phyloP scores from a whole-genome alignment of 1,140 invertebrate species.

The Paraescarpia echinospica region DNA sequence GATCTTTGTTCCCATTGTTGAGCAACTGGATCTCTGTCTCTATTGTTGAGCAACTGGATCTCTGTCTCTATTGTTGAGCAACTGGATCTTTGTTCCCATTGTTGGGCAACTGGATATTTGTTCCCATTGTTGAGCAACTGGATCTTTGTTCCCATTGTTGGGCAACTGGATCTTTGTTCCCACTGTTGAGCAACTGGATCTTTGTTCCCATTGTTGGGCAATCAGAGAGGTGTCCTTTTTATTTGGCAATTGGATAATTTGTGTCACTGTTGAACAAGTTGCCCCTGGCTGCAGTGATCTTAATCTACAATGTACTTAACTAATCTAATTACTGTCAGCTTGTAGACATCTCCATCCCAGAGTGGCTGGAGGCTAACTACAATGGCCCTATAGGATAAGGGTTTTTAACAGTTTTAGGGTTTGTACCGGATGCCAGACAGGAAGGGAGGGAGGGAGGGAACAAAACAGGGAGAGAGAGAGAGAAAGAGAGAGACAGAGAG shows the following conservation, averaged over 20 bases:
- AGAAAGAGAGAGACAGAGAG: too few relatives aligned
- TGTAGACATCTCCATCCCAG: background rate
- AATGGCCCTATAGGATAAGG: too few relatives aligned
- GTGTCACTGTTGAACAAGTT: background rate
- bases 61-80: too few relatives aligned
- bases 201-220: background rate
- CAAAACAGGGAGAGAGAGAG: too few relatives aligned
- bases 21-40: too few relatives aligned
- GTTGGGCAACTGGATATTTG: background rate
- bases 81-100: background rate
- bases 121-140: background rate
- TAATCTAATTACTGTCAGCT: background rate
- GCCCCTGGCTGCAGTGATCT: background rate
- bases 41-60: too few relatives aligned
- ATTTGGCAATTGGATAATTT: background rate
- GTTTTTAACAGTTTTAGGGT: too few relatives aligned
- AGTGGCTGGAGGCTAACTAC: too few relatives aligned
- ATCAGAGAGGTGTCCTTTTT: background rate
- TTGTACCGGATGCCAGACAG: too few relatives aligned
- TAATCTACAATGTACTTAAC: background rate
- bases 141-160: background rate
- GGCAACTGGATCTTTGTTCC: background rate
- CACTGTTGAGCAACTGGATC: background rate
- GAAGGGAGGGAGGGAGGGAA: too few relatives aligned
- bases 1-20: too few relatives aligned